phyloP scores from a whole-genome alignment of 2,888 invertebrate genomes.

The Ophion obscuratus region DNA sequence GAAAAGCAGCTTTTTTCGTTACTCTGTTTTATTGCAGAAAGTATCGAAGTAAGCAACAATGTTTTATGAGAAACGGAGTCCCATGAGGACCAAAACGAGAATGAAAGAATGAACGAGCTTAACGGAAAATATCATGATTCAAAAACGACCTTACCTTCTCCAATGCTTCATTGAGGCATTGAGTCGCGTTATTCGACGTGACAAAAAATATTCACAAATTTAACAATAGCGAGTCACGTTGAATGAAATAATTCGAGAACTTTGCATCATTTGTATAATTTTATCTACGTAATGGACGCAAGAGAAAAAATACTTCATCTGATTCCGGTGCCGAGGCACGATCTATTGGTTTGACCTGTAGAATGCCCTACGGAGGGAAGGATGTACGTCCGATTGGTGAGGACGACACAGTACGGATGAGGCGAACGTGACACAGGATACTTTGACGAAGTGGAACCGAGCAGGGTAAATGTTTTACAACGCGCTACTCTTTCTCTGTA shows the following conservation, averaged over 20 bases:
- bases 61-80: too few relatives aligned
- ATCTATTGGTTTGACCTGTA: neutral
- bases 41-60: too few relatives aligned
- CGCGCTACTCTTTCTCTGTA: neutral
- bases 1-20: too few relatives aligned
- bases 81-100: too few relatives aligned
- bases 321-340: neutral
- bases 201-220: neutral
- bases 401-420: slow-evolving; percentile 77
- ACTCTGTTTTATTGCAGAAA: too few relatives aligned
- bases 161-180: too few relatives aligned
- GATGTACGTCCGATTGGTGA: slow-evolving; percentile 70
- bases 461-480: too few relatives aligned
- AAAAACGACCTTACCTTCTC: too few relatives aligned
- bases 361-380: neutral
- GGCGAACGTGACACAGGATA: slow-evolving; percentile 37
- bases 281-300: neutral
- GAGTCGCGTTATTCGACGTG: neutral
- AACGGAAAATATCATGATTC: too few relatives aligned
- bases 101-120: too few relatives aligned
- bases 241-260: neutral
- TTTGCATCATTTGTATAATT: neutral
- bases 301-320: neutral
- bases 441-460: too few relatives aligned
- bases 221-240: neutral